A percentile compares a stretch with the other conserved stretches of the same genome.
Evolutionary conservation across 2,888 invertebrate genomes (phyloP).

Genomic region (Archips crataeganus): DNA sequence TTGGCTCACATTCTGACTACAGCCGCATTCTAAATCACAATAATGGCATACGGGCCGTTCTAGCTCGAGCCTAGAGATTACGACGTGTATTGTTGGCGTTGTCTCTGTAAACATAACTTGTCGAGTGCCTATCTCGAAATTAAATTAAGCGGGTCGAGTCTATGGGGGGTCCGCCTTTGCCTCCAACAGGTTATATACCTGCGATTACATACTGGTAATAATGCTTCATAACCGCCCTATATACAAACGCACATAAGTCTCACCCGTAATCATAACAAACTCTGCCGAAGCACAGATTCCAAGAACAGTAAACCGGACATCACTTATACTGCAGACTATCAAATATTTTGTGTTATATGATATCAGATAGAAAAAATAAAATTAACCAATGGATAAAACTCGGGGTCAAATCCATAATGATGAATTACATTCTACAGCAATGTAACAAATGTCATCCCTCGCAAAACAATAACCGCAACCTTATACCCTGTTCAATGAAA

Average conservation of each 20-base stretch:
- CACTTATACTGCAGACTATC: background rate
- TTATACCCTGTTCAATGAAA: conserved; percentile 28
- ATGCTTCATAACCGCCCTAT: conserved; percentile 22
- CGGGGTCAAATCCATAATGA: background rate
- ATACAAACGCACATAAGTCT: background rate
- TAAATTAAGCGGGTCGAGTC: conserved; percentile 41
- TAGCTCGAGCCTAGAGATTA: conserved; percentile 67
- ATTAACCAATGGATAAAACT: background rate
- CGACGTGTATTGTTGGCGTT: conserved; percentile 59
- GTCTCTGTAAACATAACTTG: conserved; percentile 54
- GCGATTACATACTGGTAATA: conserved; percentile 28
- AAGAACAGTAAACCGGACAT: background rate
- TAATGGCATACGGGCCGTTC: conserved; percentile 73
- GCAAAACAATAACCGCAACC: conserved; percentile 27
- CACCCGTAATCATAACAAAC: conserved; percentile 8
- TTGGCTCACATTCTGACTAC: conserved; percentile 76
- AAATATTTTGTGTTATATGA: background rate
- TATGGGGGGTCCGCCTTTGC: conserved; percentile 32
- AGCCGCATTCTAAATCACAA: conserved; percentile 77
- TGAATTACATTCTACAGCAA: conserved; percentile 12
- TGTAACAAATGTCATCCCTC: conserved; percentile 17
- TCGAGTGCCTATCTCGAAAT: conserved; percentile 41
- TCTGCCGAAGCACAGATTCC: background rate
- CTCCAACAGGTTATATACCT: conserved; percentile 34
- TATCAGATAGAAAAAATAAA: too few species aligned